Base-by-base conservation (phyloP, 2,797 vertebrate genomes). In the Periophthalmus magnuspinnatus region DNA sequence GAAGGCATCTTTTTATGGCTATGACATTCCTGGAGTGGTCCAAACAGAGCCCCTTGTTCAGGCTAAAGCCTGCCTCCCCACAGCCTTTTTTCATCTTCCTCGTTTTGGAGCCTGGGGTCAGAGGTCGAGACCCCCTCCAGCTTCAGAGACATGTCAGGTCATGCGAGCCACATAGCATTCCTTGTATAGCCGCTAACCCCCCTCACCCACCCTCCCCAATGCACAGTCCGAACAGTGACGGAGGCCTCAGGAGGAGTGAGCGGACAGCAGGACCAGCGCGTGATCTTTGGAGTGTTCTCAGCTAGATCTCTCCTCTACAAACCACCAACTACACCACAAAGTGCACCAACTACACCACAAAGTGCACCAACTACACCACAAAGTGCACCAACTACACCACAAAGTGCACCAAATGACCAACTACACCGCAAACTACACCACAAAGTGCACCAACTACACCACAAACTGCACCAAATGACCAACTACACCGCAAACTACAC, bases 141-240 rank as follows among this genome's bases (percentile, higher is more conserved):
- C 91, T 93, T 93, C 92, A 93, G 92, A 93, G 92, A 92, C 93
- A 92, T 92, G 93, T 92, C 90, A 92, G 93, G 93, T 94, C 93
- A 94, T 91, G 92, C 89, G 89, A 91, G 92, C 89, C 91, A 90
- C 92, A 93, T 93, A 92, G 86, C 90, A 91, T 90, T 93, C 93
- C 88, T 88, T 88, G 84, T 93, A 92, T 91, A 93, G 86, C 3
- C 19, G 32, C 32, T 32, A 6, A 45, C 76, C 75, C 32, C 70
- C 67, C 77, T 47, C 66, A 45, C 65, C 69, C 45, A 34, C 70
- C 56, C 33, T 10, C 17, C 57, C 32, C 32, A 19, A 17, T 22
- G 1, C 57, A n/a, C 55, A n/a, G 68, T 67, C 60, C 60, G 65
- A 80, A 73, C 81, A 67, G 82, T 2, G 72, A 82, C 86, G 81